Conservation (phyloP, 2,888 invertebrate species). For the Epistrophe eligans region DNA sequence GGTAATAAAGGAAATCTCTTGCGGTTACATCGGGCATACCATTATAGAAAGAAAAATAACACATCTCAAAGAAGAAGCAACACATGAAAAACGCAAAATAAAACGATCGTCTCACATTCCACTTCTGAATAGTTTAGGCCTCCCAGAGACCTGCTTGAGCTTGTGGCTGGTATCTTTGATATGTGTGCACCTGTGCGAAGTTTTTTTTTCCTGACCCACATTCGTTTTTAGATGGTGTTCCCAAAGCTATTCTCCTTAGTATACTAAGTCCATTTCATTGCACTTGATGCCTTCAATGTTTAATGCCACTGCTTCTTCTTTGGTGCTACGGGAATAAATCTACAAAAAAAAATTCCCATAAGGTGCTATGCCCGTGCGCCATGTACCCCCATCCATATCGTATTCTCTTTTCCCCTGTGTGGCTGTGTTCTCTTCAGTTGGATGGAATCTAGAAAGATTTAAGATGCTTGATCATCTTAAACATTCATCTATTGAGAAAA, state of each 20-base stretch:
- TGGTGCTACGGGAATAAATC: conserved; percentile 32
- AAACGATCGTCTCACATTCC: conserved; percentile 66
- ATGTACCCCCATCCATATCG: conserved; percentile 16
- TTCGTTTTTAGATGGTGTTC: conserved; percentile 49
- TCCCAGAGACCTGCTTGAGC: conserved; percentile 22
- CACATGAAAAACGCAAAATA: conserved; percentile 23
- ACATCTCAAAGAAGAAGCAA: conserved; percentile 5
- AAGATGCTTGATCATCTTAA: conserved; percentile 57
- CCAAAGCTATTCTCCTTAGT: conserved; percentile 45
- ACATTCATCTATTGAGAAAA: conserved; percentile 62
- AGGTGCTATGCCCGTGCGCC: conserved; percentile 37
- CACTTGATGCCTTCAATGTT: conserved; percentile 19
- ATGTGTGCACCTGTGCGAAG: conserved; percentile 63
- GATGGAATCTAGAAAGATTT: conserved; percentile 49
- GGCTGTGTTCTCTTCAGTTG: conserved; percentile 17
- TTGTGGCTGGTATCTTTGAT: conserved; percentile 11
- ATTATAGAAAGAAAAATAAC: conserved; percentile 13
- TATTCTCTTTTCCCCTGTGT: not conserved
- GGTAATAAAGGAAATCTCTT: conserved; percentile 51
- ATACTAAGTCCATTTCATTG: not conserved
- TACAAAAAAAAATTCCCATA: conserved; percentile 59
- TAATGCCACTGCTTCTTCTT: conserved; percentile 1
- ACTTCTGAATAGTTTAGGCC: conserved; percentile 58
- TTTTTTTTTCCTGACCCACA: conserved; percentile 64
- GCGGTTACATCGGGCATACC: conserved; percentile 17